phyloP scores from a whole-genome alignment of 2,797 vertebrate genomes.

The Molossus alvarezi region DNA sequence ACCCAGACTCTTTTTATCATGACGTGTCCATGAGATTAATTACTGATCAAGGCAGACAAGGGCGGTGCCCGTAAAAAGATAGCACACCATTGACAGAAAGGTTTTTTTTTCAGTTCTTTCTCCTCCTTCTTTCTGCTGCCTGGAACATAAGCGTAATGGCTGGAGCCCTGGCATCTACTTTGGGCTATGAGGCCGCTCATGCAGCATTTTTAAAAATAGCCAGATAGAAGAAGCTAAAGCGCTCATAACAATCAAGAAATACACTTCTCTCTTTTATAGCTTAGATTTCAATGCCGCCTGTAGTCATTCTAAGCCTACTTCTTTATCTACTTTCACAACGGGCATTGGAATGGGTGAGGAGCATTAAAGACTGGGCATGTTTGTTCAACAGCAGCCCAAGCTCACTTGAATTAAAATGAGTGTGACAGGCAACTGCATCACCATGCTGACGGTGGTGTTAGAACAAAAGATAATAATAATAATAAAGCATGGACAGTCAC shows the following conservation, averaged over 20 bases:
- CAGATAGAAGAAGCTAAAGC: too few species aligned
- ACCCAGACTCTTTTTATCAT: not conserved
- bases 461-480: not conserved
- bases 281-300: not conserved
- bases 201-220: not conserved
- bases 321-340: not conserved
- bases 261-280: not conserved
- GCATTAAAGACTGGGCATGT: accelerated
- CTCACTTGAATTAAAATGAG: too few species aligned
- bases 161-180: not conserved
- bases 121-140: not conserved
- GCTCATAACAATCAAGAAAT: not conserved
- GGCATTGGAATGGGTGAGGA: too few species aligned
- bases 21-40: not conserved
- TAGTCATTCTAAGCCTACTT: not conserved
- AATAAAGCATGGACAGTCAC: not conserved
- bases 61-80: not conserved
- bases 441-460: accelerated
- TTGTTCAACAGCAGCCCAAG: not conserved
- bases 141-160: not conserved
- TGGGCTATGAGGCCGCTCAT: not conserved
- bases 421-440: not conserved
- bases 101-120: not conserved
- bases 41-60: not conserved
- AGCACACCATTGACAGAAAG: not conserved